Evolutionary conservation across 2,888 invertebrate species (phyloP), one percentile per base, ranked within the genome.

Genomic region (Rhamphomyia laevipes): DNA sequence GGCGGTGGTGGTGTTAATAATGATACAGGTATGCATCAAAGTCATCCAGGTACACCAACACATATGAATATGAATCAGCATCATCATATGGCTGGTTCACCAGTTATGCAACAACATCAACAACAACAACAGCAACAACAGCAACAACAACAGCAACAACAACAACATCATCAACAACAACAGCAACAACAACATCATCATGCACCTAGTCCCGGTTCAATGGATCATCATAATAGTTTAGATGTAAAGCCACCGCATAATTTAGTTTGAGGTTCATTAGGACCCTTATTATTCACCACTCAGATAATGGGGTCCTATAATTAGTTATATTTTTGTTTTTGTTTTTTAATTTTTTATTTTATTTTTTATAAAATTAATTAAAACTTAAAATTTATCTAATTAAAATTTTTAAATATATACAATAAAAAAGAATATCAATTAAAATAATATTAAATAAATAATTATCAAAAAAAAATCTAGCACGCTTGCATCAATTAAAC

Each of bases 201-300:
- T 13, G 72, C 76, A 60, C 73, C 75, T 64, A 72, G 76, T 74
- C 73, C 76, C 54, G 73, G 74, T 51, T 42, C 15, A 21, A 69
- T 81, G 55, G 80, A 81, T 67, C 77, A 80, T 71, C 74, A 76
- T 57, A 73, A 75, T 63, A 79, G 78, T 65, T 74, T 81, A 64
- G 85, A 85, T 65, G 82, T 85, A 58, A 85, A 85, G 73, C 85
- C 84, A 15, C 55, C 55, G 40, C 55, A 53, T 23, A 66, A 70
- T 50, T 63, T 71, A 62, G 70, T 69, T 62, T 71, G 69, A 71
- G 66, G 66, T 53, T 81, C 80, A 78, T 82, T 81, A 77, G 81
- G 82, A 76, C 80, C 77, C 80, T 79, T 67, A 58, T 60, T 68
- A 57, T 69, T 68, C 56, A 63, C 66, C 55, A 54, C 50, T 45